phyloP scores from a whole-genome alignment of 2,888 invertebrate genomes.

The Orthosia gothica region DNA sequence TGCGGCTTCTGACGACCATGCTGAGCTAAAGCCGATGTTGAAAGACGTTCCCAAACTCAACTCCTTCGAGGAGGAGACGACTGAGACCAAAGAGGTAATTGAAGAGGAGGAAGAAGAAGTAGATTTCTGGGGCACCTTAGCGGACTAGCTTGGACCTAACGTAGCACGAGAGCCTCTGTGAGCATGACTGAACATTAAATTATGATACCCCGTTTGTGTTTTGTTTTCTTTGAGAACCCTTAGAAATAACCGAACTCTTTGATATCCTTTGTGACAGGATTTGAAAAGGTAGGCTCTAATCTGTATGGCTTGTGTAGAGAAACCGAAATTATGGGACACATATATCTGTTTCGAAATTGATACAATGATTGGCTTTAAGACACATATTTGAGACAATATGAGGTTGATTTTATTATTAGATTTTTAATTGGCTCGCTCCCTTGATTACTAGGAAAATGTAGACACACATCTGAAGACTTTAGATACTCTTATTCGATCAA shows the following conservation, averaged over 20 bases:
- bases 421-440: slow-evolving; percentile 48
- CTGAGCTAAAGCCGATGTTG: slow-evolving; percentile 73
- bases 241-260: slow-evolving; percentile 69
- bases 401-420: slow-evolving; percentile 56
- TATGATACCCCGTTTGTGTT: slow-evolving; percentile 83
- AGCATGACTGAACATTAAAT: slow-evolving; percentile 90
- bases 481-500: neutral
- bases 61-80: slow-evolving; percentile 87
- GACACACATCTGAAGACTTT: slow-evolving; percentile 25
- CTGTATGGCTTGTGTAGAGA: slow-evolving; percentile 80
- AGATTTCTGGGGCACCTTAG: slow-evolving; percentile 87
- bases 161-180: slow-evolving; percentile 84
- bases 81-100: slow-evolving; percentile 85
- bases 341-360: slow-evolving; percentile 27
- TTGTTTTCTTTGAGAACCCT: slow-evolving; percentile 76
- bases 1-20: slow-evolving; percentile 71
- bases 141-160: slow-evolving; percentile 81
- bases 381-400: slow-evolving; percentile 52
- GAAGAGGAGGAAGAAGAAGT: slow-evolving; percentile 81
- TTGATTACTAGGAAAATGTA: slow-evolving; percentile 27
- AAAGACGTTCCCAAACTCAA: slow-evolving; percentile 82
- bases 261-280: slow-evolving; percentile 79
- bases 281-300: slow-evolving; percentile 76
- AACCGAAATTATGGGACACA: slow-evolving; percentile 37
- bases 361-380: slow-evolving; percentile 39